A percentile compares a stretch with the other conserved stretches of the same genome.
These are phyloP conservation scores for Drosophila elegans DNA, from an alignment of 1,140 invertebrate species.

Conservation along the genomic window DNA sequence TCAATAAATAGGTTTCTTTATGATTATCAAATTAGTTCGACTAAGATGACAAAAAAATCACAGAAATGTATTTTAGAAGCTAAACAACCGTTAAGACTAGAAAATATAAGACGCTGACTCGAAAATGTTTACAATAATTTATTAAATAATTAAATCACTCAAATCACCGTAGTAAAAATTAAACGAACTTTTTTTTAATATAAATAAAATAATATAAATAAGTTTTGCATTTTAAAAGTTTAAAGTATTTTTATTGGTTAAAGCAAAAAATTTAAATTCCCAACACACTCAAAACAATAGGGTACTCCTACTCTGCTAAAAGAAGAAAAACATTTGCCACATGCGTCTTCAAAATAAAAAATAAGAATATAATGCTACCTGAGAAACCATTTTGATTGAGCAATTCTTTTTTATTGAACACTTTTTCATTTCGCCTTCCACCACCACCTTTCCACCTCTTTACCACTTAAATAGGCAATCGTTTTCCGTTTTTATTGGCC, in stretches of 20 bases:
- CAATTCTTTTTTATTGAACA: conserved; percentile 50
- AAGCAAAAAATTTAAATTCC: too few relatives aligned
- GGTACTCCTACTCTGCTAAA: neutral
- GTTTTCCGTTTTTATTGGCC: conserved; percentile 65
- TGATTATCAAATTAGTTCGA: too few relatives aligned
- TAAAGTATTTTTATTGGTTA: too few relatives aligned
- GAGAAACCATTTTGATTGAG: conserved; percentile 66
- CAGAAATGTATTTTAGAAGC: neutral
- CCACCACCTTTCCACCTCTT: neutral
- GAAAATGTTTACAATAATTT: too few relatives aligned
- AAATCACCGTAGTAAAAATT: too few relatives aligned
- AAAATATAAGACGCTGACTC: too few relatives aligned
- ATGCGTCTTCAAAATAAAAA: conserved; percentile 19
- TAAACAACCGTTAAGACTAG: too few relatives aligned
- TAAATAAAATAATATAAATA: too few relatives aligned
- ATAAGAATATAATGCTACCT: conserved; percentile 35
- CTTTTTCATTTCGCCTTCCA: conserved; percentile 8
- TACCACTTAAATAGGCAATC: conserved; percentile 55
- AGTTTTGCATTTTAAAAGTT: too few relatives aligned
- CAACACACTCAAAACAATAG: neutral
- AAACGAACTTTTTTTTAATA: too few relatives aligned
- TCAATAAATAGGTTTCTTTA: neutral
- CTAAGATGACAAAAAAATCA: too few relatives aligned
- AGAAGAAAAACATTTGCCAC: neutral
- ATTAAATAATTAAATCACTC: too few relatives aligned